Percentiles rank a stretch among this genome's conserved stretches.
Conservation (phyloP, 2,113 vertebrate species). For the Zosterops japonicus region DNA sequence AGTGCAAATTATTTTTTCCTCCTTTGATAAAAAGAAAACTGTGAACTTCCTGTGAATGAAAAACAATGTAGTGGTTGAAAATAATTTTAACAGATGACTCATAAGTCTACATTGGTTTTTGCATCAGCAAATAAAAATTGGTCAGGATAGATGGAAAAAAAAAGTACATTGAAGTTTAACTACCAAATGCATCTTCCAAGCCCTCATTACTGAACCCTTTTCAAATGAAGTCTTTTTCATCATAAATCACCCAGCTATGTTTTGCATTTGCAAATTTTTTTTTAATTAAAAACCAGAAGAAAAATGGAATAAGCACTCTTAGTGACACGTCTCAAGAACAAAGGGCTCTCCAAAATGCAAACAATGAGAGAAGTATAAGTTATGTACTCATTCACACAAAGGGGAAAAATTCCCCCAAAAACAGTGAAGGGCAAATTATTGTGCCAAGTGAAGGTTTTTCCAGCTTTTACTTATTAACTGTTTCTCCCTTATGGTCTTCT, state of each 20-base stretch:
- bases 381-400: background rate
- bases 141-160: background rate
- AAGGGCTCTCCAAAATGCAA: background rate
- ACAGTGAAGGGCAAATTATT: background rate
- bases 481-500: background rate
- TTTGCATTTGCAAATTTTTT: background rate
- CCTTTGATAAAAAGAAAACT: slow-evolving; percentile 8
- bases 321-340: background rate
- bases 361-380: background rate
- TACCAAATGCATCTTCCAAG: background rate
- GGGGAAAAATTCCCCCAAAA: background rate
- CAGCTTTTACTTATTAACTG: background rate
- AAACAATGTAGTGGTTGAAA: slow-evolving; percentile 48
- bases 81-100: slow-evolving; percentile 47
- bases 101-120: background rate
- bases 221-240: background rate
- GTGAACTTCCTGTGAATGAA: background rate
- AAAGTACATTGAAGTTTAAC: background rate
- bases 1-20: background rate
- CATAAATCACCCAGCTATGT: background rate
- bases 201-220: slow-evolving; percentile 2
- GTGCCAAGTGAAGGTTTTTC: background rate
- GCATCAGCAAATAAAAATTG: slow-evolving; percentile 33
- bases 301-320: background rate
- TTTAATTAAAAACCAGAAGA: slow-evolving; percentile 39